Base-by-base conservation (phyloP, 2,797 vertebrate genomes). In the Momotus momota region DNA sequence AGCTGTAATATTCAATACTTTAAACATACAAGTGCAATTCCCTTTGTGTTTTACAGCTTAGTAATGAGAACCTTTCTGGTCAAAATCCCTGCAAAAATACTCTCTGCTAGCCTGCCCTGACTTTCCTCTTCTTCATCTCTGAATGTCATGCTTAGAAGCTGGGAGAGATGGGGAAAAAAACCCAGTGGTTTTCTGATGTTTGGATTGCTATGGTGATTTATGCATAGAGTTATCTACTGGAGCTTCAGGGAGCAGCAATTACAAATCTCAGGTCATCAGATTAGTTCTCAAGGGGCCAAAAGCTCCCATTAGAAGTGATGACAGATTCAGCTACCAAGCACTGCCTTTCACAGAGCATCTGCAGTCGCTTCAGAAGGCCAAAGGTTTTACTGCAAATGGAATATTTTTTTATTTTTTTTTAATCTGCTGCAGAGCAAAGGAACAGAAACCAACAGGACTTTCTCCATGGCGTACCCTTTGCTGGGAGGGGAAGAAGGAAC, bases 191-290 rank as follows among this genome's bases (percentile, higher is more conserved):
- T 91, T 61, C 64, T 93, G 29, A 12, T 93, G 74, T 91, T 86
- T 85, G 69, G 58, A 81, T 80, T 79, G 65, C 69, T 71, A 15
- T 43, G 65, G 57, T 95, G 94, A 97, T 96, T 96, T 94, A 95
- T 92, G 49, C 41, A 27, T 16, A n/a, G 16, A 27, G 67, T 93
- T 92, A 90, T 96, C 92, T 89, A 17, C 41, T 64, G 74, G 60
- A 62, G 48, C 52, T 73, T 80, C 81, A 91, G 57, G 84, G 65
- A 95, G 38, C 65, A 92, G 65, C 72, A 83, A 74, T 91, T 93
- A 82, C 22, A 15, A 20, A 55, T 64, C n/a, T 74, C 23, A 48
- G 89, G 89, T 90, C 94, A 96, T 90, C 86, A 80, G 86, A 82
- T 91, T 96, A 91, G 38, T 80, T 74, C 92, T 91, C 65, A n/a